Conservation (phyloP, 2,888 invertebrate genomes). For the Sinotaia quadrata region DNA sequence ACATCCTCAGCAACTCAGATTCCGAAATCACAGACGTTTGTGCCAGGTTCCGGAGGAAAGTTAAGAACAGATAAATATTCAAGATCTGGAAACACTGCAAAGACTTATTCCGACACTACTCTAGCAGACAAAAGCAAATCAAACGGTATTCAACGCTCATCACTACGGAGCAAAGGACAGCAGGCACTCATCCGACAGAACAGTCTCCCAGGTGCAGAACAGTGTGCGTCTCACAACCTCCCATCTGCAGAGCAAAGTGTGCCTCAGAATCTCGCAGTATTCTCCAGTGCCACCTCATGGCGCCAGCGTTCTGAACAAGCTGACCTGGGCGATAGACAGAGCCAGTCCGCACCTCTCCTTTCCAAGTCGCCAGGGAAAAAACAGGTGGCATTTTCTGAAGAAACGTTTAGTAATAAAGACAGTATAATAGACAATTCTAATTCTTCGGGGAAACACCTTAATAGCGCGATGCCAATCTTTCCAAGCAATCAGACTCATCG, state of each 20-base stretch:
- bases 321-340: conserved; percentile 7
- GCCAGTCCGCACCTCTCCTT: neutral
- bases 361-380: neutral
- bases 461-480: too few species aligned
- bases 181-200: neutral
- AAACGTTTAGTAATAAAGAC: too few species aligned
- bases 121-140: neutral
- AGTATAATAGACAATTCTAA: too few species aligned
- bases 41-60: neutral
- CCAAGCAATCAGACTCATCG: too few species aligned
- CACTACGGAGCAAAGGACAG: too few species aligned
- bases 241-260: neutral
- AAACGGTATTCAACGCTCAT: neutral
- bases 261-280: conserved; percentile 8
- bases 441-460: too few species aligned
- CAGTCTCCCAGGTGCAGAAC: neutral
- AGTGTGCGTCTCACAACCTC: too few species aligned
- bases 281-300: conserved; percentile 33
- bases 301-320: neutral
- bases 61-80: too few species aligned
- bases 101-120: too few species aligned
- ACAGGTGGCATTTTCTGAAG: conserved; percentile 4
- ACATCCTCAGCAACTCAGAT: neutral
- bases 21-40: neutral
- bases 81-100: too few species aligned